Conservation (phyloP, 2,888 invertebrate genomes). For the Trisateles emortualis region DNA sequence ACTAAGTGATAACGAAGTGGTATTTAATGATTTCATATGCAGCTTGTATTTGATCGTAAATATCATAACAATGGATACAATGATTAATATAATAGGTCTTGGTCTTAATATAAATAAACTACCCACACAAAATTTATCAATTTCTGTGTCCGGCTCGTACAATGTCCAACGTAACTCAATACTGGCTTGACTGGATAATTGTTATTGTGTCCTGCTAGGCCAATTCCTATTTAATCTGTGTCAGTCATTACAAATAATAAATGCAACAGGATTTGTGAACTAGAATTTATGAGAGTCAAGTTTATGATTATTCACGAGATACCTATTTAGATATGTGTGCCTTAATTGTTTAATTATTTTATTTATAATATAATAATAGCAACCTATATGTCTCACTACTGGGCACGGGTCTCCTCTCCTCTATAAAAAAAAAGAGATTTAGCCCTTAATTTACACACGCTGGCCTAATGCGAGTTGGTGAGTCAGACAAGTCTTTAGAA, state of each 20-base stretch:
- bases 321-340: background rate
- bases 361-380: background rate
- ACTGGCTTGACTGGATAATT: conserved; percentile 35
- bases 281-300: conserved; percentile 39
- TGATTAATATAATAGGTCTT: background rate
- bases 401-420: too few relatives aligned
- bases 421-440: too few relatives aligned
- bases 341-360: background rate
- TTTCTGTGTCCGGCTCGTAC: conserved; percentile 32
- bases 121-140: conserved; percentile 37
- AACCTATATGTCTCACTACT: too few relatives aligned
- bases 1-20: too few relatives aligned
- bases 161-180: conserved; percentile 33
- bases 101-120: background rate
- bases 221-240: conserved; percentile 48
- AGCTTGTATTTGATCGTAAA: background rate
- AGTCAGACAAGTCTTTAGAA: too few relatives aligned
- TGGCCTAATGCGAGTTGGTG: too few relatives aligned
- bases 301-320: conserved; percentile 15
- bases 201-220: conserved; percentile 47
- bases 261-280: conserved; percentile 45
- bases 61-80: conserved; percentile 2
- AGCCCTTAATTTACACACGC: too few relatives aligned
- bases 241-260: conserved; percentile 47
- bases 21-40: too few relatives aligned